Percentiles rank a stretch among this genome's conserved stretches.
These are phyloP conservation scores for Eubasilissa regina DNA, from an alignment of 1,140 invertebrate species.

Conservation along the genomic window DNA sequence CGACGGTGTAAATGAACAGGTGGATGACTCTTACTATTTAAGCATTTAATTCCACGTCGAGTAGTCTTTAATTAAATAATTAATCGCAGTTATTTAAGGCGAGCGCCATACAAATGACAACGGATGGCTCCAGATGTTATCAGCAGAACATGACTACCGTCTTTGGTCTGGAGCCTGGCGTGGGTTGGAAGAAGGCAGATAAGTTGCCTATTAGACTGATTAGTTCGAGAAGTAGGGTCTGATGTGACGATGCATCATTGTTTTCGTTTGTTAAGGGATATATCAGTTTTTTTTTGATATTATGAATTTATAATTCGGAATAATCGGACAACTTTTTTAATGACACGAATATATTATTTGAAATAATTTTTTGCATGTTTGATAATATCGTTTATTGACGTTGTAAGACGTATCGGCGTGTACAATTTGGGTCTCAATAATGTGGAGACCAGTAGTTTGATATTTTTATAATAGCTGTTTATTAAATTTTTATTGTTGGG, in stretches of 20 bases:
- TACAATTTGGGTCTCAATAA: too few relatives aligned
- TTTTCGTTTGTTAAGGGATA: not conserved
- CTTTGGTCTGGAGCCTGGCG: not conserved
- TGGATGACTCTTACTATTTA: too few relatives aligned
- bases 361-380: not conserved
- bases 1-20: too few relatives aligned
- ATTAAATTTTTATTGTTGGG: too few relatives aligned
- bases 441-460: too few relatives aligned
- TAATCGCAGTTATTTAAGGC: conserved; percentile 9
- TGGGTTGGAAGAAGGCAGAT: not conserved
- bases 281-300: too few relatives aligned
- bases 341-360: not conserved
- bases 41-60: not conserved
- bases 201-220: conserved; percentile 11
- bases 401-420: too few relatives aligned
- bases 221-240: not conserved
- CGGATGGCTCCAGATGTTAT: not conserved
- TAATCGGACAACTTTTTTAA: too few relatives aligned
- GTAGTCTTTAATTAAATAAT: conserved; percentile 3
- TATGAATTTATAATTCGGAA: too few relatives aligned
- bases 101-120: conserved; percentile 3
- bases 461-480: too few relatives aligned
- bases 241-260: conserved; percentile 13
- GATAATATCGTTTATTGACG: too few relatives aligned
- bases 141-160: conserved; percentile 9